Evolutionary conservation across 1,140 invertebrate genomes (phyloP).

Genomic region (Gryon sp.): DNA sequence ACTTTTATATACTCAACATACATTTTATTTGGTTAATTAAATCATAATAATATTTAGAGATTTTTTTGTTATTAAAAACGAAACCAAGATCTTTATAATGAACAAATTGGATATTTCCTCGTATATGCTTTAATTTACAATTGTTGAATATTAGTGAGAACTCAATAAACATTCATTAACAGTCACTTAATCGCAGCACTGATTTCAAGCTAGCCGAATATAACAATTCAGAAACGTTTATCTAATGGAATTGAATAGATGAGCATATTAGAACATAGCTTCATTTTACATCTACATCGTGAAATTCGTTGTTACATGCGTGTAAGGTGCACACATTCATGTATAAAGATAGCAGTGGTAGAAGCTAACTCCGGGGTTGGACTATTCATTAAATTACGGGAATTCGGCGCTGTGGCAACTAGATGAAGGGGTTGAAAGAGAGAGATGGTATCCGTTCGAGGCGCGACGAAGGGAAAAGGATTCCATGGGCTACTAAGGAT

Average conservation of each 20-base stretch:
- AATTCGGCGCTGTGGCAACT: conserved; percentile 70
- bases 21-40: too few species aligned
- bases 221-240: conserved; percentile 43
- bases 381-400: conserved; percentile 78
- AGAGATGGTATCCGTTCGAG: conserved; percentile 66
- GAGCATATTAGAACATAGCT: conserved; percentile 47
- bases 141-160: not conserved
- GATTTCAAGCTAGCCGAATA: conserved; percentile 7
- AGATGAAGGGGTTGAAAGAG: conserved; percentile 58
- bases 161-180: conserved; percentile 42
- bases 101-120: too few species aligned
- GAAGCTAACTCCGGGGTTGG: conserved; percentile 70
- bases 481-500: conserved; percentile 65
- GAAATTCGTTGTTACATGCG: conserved; percentile 42
- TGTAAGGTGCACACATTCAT: conserved; percentile 46
- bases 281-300: conserved; percentile 46
- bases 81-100: too few species aligned
- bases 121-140: too few species aligned
- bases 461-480: conserved; percentile 65
- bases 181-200: conserved; percentile 25
- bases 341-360: conserved; percentile 56
- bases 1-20: too few species aligned
- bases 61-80: too few species aligned
- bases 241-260: conserved; percentile 55
- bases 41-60: too few species aligned